Evolutionary conservation across 2,113 vertebrate genomes (phyloP).

Genomic region (Ranitomeya imitator): DNA sequence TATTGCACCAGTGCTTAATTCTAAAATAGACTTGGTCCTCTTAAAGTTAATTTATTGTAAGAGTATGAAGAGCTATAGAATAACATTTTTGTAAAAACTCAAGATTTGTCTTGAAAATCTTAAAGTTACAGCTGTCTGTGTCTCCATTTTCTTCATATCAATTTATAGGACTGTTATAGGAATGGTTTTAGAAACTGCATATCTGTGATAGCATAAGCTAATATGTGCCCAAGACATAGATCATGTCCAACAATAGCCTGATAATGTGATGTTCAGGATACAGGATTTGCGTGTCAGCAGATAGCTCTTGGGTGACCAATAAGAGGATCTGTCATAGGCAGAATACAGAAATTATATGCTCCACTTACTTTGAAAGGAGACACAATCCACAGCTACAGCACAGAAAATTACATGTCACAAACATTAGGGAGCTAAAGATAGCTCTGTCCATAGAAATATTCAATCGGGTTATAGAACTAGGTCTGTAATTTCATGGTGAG

Average conservation of each 20-base stretch:
- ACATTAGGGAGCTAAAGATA: constrained; percentile 16
- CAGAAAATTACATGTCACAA: constrained; percentile 44
- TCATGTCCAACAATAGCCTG: background rate
- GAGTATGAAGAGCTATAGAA: background rate
- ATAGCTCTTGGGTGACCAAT: constrained; percentile 5
- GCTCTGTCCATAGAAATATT: constrained; percentile 26
- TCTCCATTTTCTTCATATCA: background rate
- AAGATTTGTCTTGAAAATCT: background rate
- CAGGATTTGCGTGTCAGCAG: background rate
- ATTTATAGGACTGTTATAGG: background rate
- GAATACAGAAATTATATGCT: constrained; percentile 34
- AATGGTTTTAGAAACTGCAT: background rate
- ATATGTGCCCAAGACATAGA: background rate
- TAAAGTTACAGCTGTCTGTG: background rate
- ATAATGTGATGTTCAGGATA: background rate
- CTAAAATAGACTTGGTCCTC: too few species aligned
- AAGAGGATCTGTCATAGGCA: constrained; percentile 15
- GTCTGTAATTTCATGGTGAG: constrained; percentile 24
- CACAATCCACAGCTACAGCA: background rate
- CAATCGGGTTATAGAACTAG: constrained; percentile 34
- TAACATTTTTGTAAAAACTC: background rate
- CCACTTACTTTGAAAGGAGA: constrained; percentile 41
- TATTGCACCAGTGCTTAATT: too few species aligned
- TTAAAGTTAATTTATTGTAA: background rate
- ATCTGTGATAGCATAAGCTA: background rate